These are phyloP conservation scores for Ectemnius continuus DNA, from an alignment of 2,888 invertebrate genomes.

Conservation along the genomic window DNA sequence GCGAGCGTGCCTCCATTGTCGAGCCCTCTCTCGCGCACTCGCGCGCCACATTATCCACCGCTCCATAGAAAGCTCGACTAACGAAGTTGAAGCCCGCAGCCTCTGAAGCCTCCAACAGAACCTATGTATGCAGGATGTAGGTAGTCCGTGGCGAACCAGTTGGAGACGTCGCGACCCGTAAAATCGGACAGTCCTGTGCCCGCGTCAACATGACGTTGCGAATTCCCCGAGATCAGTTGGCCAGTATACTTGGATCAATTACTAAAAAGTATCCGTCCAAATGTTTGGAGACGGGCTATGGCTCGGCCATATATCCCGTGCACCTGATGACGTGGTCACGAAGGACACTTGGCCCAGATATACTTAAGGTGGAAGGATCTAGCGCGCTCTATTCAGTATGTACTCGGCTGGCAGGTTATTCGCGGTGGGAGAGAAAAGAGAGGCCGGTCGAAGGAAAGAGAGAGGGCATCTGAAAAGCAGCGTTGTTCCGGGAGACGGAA, in stretches of 20 bases:
- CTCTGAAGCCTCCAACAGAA: too few relatives aligned
- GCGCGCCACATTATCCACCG: too few relatives aligned
- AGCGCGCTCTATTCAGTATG: constrained; percentile 26
- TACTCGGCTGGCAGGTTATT: too few relatives aligned
- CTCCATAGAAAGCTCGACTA: too few relatives aligned
- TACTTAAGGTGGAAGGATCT: constrained; percentile 29
- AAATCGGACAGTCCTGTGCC: not conserved
- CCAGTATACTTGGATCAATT: not conserved
- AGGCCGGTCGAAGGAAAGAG: too few relatives aligned
- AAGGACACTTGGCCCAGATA: not conserved
- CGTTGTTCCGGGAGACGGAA: constrained; percentile 47
- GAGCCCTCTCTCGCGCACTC: too few relatives aligned
- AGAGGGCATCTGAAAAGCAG: constrained; percentile 32
- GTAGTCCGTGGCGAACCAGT: too few relatives aligned
- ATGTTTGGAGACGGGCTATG: not conserved
- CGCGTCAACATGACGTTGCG: not conserved
- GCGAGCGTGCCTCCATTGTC: too few relatives aligned
- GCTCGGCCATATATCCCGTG: too few relatives aligned
- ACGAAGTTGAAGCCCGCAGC: too few relatives aligned
- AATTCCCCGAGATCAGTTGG: constrained; percentile 7
- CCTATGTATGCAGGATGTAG: too few relatives aligned
- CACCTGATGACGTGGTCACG: constrained; percentile 38
- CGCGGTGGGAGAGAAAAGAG: too few relatives aligned
- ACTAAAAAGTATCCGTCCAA: not conserved
- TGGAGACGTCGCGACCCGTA: not conserved